Percentiles rank a stretch among this genome's conserved stretches.
Conservation (phyloP, 2,113 vertebrate species). For the Hippocampus barbouri region DNA sequence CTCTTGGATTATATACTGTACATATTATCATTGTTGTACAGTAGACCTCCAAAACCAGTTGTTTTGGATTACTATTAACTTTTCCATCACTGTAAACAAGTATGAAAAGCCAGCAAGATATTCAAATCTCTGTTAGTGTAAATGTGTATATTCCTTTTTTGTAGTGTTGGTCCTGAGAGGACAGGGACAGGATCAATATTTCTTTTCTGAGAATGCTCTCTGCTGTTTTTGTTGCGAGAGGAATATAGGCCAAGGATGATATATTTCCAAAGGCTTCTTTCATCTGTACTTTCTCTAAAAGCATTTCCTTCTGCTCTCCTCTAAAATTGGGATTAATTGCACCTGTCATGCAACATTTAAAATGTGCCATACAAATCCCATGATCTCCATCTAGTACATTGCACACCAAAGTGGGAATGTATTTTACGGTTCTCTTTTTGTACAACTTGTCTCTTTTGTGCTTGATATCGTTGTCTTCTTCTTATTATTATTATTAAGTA, state of each 20-base stretch:
- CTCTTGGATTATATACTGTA: constrained; percentile 1
- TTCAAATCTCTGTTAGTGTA: not conserved
- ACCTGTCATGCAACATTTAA: constrained; percentile 43
- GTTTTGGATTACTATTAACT: constrained; percentile 5
- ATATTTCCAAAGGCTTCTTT: constrained; percentile 11
- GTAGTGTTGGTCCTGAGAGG: not conserved
- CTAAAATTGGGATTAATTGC: constrained; percentile 39
- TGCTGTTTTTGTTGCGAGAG: not conserved
- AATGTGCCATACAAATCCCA: constrained; percentile 27
- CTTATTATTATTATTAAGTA: not conserved
- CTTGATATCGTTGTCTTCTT: not conserved
- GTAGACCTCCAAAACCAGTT: not conserved
- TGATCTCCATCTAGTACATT: constrained; percentile 12
- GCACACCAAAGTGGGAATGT: constrained; percentile 11
- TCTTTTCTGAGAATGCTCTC: not conserved
- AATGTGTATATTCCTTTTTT: not conserved
- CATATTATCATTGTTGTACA: not conserved
- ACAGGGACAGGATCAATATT: not conserved
- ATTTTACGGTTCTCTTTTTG: constrained; percentile 13
- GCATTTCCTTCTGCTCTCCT: constrained; percentile 23
- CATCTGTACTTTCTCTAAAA: constrained; percentile 30
- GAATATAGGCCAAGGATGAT: constrained; percentile 29
- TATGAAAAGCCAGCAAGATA: not conserved
- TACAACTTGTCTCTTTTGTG: constrained; percentile 1
- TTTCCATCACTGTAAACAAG: not conserved